Conservation (phyloP, 2,797 vertebrate species). For the Xiphorhynchus erythropygius region DNA sequence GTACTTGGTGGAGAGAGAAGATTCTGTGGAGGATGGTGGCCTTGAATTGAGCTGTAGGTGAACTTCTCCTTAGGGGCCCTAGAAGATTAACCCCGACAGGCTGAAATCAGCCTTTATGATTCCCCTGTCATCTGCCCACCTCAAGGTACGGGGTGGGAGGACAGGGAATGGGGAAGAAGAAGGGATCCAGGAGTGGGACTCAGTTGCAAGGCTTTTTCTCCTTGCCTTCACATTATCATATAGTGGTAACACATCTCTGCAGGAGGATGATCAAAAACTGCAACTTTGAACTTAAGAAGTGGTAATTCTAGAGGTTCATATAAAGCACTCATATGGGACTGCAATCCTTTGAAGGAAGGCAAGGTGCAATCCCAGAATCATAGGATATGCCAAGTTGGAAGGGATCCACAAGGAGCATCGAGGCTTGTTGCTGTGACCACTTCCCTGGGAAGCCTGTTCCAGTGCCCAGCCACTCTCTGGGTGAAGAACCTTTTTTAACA, state of each 20-base stretch:
- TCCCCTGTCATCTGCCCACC: neutral
- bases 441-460: neutral
- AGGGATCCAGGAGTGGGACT: neutral
- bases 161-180: neutral
- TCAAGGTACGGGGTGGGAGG: neutral
- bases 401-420: neutral
- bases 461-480: neutral
- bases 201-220: neutral
- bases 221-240: rapidly evolving
- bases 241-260: neutral
- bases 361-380: neutral
- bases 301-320: neutral
- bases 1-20: neutral
- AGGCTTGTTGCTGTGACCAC: neutral
- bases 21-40: neutral
- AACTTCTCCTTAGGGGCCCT: neutral
- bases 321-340: neutral
- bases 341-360: neutral
- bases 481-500: neutral
- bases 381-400: neutral
- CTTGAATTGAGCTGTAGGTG: neutral
- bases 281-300: neutral
- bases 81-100: neutral
- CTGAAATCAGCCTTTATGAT: neutral
- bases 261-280: neutral